Percentiles rank a stretch among this genome's conserved stretches.
phyloP scores from a whole-genome alignment of 1,140 invertebrate species.

The Rhynchophorus ferrugineus region DNA sequence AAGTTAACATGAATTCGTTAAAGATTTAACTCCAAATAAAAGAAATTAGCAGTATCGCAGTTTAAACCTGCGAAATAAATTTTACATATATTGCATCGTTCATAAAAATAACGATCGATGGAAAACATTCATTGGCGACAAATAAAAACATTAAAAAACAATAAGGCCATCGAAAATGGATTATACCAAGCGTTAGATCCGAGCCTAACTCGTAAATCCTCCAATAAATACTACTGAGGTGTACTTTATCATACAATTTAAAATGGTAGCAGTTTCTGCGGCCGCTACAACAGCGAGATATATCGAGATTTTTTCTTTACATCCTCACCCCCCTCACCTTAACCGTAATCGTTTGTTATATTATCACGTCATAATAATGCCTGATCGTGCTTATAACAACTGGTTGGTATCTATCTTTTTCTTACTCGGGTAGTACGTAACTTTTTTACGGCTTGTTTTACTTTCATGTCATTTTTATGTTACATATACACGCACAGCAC shows the following conservation, averaged over 20 bases:
- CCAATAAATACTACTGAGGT: neutral
- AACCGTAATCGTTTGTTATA: neutral
- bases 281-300: neutral
- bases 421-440: neutral
- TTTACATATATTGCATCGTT: too few species aligned
- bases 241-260: neutral
- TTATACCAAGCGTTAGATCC: neutral
- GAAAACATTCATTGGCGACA: too few species aligned
- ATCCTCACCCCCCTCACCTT: too few species aligned
- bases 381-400: neutral
- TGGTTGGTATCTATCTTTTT: too few species aligned
- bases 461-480: constrained; percentile 17
- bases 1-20: too few species aligned
- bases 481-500: constrained; percentile 18
- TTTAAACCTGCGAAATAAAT: too few species aligned
- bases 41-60: too few species aligned
- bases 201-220: too few species aligned
- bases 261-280: neutral
- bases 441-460: constrained; percentile 6
- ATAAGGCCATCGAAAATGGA: neutral
- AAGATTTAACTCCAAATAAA: too few species aligned
- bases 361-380: neutral
- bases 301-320: neutral
- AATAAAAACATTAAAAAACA: too few species aligned
- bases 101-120: too few species aligned